These are phyloP conservation scores for Trachops cirrhosus DNA, from an alignment of 2,797 vertebrate genomes.

Conservation along the genomic window DNA sequence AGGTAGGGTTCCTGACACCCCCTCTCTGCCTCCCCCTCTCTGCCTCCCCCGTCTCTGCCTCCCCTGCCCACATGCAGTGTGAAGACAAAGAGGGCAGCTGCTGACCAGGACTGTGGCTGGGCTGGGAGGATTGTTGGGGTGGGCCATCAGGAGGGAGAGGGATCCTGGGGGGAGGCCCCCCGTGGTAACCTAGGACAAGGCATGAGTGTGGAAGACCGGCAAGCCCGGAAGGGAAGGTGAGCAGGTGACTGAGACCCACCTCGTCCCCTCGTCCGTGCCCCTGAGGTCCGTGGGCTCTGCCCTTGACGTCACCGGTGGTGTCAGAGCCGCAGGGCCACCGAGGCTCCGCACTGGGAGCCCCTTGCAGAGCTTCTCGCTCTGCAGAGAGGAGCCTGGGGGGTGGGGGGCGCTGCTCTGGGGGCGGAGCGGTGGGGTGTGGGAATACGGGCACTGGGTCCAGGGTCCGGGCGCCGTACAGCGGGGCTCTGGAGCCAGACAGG, in stretches of 20 bases:
- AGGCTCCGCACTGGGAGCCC: not conserved
- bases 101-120: not conserved
- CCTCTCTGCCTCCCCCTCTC: not conserved
- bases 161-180: not conserved
- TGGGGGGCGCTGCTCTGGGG: not conserved
- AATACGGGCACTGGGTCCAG: not conserved
- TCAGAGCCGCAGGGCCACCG: not conserved
- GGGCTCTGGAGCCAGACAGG: not conserved
- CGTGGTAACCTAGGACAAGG: not conserved
- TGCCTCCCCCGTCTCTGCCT: not conserved
- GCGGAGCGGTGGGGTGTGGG: not conserved
- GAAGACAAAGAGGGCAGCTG: not conserved
- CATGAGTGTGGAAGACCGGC: not conserved
- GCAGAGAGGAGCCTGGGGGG: not conserved
- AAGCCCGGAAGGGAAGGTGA: not conserved
- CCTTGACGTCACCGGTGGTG: not conserved
- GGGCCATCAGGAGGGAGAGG: not conserved
- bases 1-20: not conserved
- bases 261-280: accelerated
- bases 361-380: not conserved
- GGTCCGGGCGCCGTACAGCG: not conserved
- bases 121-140: not conserved
- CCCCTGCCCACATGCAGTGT: not conserved
- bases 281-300: not conserved
- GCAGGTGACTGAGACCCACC: not conserved